phyloP scores from a whole-genome alignment of 2,888 invertebrate species.

The Dione juno region DNA sequence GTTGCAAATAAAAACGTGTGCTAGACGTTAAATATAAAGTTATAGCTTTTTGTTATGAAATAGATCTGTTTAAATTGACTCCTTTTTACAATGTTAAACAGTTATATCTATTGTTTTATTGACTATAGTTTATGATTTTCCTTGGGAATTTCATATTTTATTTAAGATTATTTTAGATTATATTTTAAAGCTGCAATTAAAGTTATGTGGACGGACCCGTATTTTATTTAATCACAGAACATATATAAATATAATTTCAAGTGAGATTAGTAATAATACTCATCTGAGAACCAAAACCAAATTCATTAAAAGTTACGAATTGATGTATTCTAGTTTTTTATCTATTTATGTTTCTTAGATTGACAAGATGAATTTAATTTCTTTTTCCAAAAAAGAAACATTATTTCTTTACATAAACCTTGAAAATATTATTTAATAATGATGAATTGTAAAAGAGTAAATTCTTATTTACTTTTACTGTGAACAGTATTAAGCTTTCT shows the following conservation, averaged over 20 bases:
- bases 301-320: too few species aligned
- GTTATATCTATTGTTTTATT: background rate
- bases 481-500: background rate
- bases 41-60: conserved; percentile 17
- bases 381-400: too few species aligned
- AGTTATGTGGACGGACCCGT: background rate
- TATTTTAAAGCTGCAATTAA: background rate
- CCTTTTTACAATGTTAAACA: conserved; percentile 7
- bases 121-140: background rate
- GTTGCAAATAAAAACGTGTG: conserved; percentile 29
- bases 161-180: background rate
- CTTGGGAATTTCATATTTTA: background rate
- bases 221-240: background rate
- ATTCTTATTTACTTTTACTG: too few species aligned
- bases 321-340: too few species aligned
- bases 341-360: too few species aligned
- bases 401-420: too few species aligned
- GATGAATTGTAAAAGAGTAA: too few species aligned
- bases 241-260: background rate
- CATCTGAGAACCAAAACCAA: too few species aligned
- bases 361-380: too few species aligned
- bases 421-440: too few species aligned
- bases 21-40: conserved; percentile 19
- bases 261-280: too few species aligned
- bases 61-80: conserved; percentile 1